phyloP scores from a whole-genome alignment of 2,113 vertebrate genomes.

The Hemiscyllium ocellatum region DNA sequence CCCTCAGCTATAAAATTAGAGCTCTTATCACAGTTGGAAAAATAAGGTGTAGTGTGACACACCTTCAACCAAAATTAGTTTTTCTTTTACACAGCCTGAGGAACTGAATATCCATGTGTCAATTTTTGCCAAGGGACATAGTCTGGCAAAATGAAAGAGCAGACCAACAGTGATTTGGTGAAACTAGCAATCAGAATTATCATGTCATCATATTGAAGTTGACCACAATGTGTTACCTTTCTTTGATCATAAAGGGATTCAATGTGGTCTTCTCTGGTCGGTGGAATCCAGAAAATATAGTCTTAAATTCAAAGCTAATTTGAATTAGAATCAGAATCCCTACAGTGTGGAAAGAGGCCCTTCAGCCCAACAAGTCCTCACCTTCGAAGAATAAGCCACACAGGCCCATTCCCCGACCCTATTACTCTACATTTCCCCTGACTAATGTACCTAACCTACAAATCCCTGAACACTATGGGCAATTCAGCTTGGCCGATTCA shows the following conservation, averaged over 20 bases:
- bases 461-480: too few species aligned
- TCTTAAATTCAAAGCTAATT: not conserved
- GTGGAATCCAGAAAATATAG: not conserved
- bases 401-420: too few species aligned
- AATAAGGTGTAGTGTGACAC: not conserved
- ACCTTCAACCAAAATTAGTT: not conserved
- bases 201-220: not conserved
- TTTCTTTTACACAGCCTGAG: not conserved
- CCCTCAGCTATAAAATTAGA: not conserved
- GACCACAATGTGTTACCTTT: not conserved
- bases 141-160: not conserved
- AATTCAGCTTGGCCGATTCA: too few species aligned
- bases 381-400: too few species aligned
- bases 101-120: not conserved
- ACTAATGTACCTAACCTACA: too few species aligned
- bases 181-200: not conserved
- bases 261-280: not conserved
- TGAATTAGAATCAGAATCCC: too few species aligned
- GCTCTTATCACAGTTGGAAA: not conserved
- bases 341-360: too few species aligned
- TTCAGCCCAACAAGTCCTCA: too few species aligned
- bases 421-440: too few species aligned
- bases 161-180: not conserved
- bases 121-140: not conserved
- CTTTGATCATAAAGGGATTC: not conserved